Evolutionary conservation across 1,140 invertebrate species (phyloP).

Genomic region (Cotesia glomerata): DNA sequence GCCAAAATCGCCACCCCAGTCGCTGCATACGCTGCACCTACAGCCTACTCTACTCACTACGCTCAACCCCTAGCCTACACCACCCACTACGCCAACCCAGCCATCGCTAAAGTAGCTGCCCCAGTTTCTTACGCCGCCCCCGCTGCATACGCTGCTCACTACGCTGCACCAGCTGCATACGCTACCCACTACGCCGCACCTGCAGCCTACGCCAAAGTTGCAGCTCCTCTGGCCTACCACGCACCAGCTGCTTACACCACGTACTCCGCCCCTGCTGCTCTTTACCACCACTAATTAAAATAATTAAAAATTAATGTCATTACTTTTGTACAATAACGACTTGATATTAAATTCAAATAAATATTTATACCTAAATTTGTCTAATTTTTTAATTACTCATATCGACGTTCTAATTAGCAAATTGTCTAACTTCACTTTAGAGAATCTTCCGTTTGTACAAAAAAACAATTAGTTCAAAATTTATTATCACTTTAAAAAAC

Average conservation of each 20-base stretch:
- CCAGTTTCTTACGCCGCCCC: background rate
- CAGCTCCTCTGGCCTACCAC: background rate
- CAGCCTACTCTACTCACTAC: background rate
- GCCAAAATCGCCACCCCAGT: slow-evolving; percentile 1
- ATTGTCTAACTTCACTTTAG: too few species aligned
- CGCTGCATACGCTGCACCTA: background rate
- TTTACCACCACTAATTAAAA: background rate
- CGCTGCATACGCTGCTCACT: background rate
- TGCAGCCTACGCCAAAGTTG: background rate
- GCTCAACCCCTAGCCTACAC: background rate
- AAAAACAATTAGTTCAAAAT: too few species aligned
- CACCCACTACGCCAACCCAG: background rate
- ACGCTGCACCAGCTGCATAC: slow-evolving; percentile 6
- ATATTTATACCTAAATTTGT: background rate
- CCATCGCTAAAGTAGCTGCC: background rate
- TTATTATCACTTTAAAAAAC: too few species aligned
- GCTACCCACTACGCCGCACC: background rate
- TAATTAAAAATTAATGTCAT: background rate
- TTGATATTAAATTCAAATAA: background rate
- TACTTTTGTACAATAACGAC: background rate
- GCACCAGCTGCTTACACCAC: background rate
- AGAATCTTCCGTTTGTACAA: too few species aligned
- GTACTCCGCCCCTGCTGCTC: background rate
- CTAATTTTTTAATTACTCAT: background rate
- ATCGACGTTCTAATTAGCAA: too few species aligned